phyloP scores from a whole-genome alignment of 2,113 vertebrate genomes.

The Phylloscopus whistleri region DNA sequence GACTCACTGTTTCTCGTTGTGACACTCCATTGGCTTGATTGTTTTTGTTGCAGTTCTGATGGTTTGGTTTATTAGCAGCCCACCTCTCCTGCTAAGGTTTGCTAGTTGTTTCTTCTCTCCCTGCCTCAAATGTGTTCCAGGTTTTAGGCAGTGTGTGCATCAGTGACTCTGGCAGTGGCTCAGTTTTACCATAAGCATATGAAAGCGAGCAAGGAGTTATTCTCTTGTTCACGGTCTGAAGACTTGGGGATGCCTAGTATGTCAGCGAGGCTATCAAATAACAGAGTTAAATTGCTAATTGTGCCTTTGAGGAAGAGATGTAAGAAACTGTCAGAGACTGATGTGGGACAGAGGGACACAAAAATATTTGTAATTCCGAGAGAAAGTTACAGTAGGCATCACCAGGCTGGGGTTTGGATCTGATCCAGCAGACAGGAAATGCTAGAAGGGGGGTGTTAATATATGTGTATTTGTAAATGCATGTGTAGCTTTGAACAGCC shows the following conservation, averaged over 20 bases:
- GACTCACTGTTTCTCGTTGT: conserved; percentile 48
- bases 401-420: not conserved
- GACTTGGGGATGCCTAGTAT: not conserved
- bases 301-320: not conserved
- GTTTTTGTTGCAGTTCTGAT: conserved; percentile 11
- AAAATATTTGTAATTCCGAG: not conserved
- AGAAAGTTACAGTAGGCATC: not conserved
- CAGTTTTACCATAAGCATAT: rapidly evolving
- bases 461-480: not conserved
- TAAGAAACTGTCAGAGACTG: not conserved
- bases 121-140: rapidly evolving
- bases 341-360: not conserved
- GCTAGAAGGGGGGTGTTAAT: not conserved
- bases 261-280: rapidly evolving
- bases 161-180: not conserved
- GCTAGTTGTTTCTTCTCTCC: not conserved
- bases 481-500: not conserved
- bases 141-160: not conserved
- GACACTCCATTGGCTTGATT: conserved; percentile 15
- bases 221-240: not conserved
- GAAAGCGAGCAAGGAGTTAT: not conserved
- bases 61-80: not conserved
- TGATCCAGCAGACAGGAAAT: not conserved
- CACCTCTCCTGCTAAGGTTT: not conserved
- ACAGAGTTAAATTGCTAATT: not conserved